Evolutionary conservation across 2,888 invertebrate genomes (phyloP), one percentile per base, ranked within the genome.

Genomic region (Erannis defoliaria): DNA sequence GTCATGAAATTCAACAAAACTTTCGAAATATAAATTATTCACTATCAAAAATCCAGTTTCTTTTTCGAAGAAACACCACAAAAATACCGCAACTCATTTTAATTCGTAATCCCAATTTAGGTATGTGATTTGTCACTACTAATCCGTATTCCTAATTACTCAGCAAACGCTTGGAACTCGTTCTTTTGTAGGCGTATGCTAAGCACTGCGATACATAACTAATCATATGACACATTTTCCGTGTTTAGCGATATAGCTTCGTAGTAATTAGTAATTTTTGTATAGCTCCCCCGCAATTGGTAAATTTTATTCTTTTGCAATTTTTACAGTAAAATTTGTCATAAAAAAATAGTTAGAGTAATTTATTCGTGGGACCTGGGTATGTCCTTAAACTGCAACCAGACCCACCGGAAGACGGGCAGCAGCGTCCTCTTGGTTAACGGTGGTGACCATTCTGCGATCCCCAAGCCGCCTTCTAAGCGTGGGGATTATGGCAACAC

Each of bases 101-200:
- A 56, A 56, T 56, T 54, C 46, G 40, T 42, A 45, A 53, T 56
- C 51, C 55, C 51, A 14, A 56, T 54, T 23, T 51, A 45, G 55
- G 55, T 51, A 55, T 51, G 61, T 51, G 62, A 62, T 62, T 62
- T 62, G 62, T 62, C 55, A 56, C 49, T 35, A 42, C 45, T 53
- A 51, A 56, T 62, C 55, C 56, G 51, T 62, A 33, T 62, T 62
- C 23, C 62, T 66, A 68, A 75, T 75, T 73, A 73, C 67, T 72
- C 67, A 70, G 62, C 55, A 42, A 68, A 71, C 64, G 64, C 64
- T 70, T 66, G 21, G 50, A 51, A 50, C 21, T 48, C 35, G 62
- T 53, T 46, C 8, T 49, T 50, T 61, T 68, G 73, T 72, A 65
- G 73, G 75, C 66, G 70, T 56, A 35, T 48, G 45, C 19, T 33